Percentiles rank a stretch among this genome's conserved stretches.
phyloP scores from a whole-genome alignment of 2,113 vertebrate genomes.

The Poicephalus gulielmi region DNA sequence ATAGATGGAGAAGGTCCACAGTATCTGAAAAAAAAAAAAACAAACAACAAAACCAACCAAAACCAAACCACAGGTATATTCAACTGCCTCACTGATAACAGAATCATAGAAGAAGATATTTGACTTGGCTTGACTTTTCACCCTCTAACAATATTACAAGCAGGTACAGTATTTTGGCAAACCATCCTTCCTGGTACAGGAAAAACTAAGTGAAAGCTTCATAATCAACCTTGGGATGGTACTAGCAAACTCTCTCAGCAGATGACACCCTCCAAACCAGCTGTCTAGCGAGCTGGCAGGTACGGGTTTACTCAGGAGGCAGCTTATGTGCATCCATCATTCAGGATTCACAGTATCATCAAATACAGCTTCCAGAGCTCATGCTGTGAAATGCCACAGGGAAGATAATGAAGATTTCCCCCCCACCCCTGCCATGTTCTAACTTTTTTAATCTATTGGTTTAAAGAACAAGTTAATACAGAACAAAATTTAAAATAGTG shows the following conservation, averaged over 20 bases:
- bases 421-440: fast-evolving
- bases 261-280: neutral
- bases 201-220: neutral
- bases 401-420: neutral
- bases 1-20: slow-evolving; percentile 99
- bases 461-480: neutral
- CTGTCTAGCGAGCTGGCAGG: neutral
- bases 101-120: neutral
- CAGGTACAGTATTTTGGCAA: neutral
- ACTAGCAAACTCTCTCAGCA: neutral
- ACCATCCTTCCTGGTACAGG: neutral
- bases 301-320: neutral
- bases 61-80: neutral
- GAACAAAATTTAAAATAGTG: neutral
- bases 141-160: neutral
- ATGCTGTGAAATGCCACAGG: neutral
- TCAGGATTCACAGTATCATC: neutral
- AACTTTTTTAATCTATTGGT: neutral
- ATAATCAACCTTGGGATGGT: neutral
- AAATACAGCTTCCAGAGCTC: neutral
- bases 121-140: neutral
- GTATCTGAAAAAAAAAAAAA: slow-evolving; percentile 78
- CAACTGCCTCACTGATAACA: neutral
- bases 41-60: no score
- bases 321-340: neutral